Base-by-base conservation (phyloP, 1,140 invertebrate species). In the Drosophila asahinai region DNA sequence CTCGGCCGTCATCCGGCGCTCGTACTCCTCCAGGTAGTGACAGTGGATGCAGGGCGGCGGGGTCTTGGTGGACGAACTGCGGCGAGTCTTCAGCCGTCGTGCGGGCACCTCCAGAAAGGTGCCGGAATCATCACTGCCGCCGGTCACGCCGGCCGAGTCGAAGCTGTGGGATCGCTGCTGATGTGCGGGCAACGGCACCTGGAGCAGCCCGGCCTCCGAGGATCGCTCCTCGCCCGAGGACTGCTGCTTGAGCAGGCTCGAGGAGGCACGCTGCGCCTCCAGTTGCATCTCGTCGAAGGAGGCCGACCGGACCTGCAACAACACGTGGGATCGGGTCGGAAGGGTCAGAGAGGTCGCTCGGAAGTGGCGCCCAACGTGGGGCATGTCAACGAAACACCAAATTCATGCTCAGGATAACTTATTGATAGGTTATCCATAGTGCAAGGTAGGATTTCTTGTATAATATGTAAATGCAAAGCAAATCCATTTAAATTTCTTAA, bases 261-360 rank as follows among this genome's bases (percentile, higher is more conserved):
- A 92, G 93, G 87, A 86, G 15, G 55, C 54, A 14, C 96, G 95
- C 77, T 96, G 96, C 27, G 96, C 95, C 79, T 97, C 96, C 82
- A 97, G 92, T 90, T 97, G 96, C 90, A 97, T 97, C 93, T 97
- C 97, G 94, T 97, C 97, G 93, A 97, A 97, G 60, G 97, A 97
- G 43, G 97, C 97, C 45, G 96, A 97, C 61, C 96, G 95, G 74
- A 95, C 94, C 94, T 95, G 57, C 14, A 65, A 57, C 40, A 27
- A 51, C 15, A 63, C 14, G 17, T 14, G 49, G 5, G 22, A 30
- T 12, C 14, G 14, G 49, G 47, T 62, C 48, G 52, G 12, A 45
- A 9, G 14, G 43, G 19, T 58, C 33, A 36, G 5, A 22, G 52
- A 54, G 22, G 11, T 59, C 6, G 0, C 19, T 48, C 30, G 52